Evolutionary conservation across 2,888 invertebrate genomes (phyloP), one percentile per base, ranked within the genome.

Genomic region (Crocallis elinguaria): DNA sequence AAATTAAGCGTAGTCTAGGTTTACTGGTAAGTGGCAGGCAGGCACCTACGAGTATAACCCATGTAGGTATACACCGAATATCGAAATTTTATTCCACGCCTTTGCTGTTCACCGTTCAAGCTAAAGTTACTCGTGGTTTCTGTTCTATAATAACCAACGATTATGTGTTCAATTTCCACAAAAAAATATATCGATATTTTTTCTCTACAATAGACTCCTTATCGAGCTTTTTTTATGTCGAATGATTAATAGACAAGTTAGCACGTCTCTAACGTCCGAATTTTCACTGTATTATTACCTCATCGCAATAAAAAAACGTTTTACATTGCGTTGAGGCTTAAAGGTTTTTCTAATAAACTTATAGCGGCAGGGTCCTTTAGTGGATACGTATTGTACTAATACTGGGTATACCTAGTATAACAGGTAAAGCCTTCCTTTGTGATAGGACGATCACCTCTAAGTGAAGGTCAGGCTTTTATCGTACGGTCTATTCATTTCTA

Each of bases 361-460:
- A 33, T 14, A 27, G 19, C 12, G 53, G 43, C 42, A 53, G 32
- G 27, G 48, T 42, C 13, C 36, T 43, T 27, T 13, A 8, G 9
- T 9, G 30, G 25, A 14, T 12, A 51, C 46, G n/a, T 49, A 44
- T 23, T 29, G 35, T 48, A 57, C 49, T 46, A 53, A 38, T 56
- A 57, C 43, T 37, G 36, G 37, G 49, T 66, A 60, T 62, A n/a
- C n/a, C 60, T 61, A 63, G 63, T 62, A 43, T 36, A 60, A 58
- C 67, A 58, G 60, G 60, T 62, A 63, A 67, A 57, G 65, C 57
- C 67, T 62, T 68, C 65, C 69, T 79, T 79, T 78, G 79, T 79
- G 64, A 63, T 63, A 67, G 82, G 78, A 63, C 82, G 71, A 75
- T 82, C 75, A 80, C 77, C 80, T 77, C 69, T 48, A 51, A 57